A percentile compares a stretch with the other conserved stretches of the same genome.
Conservation (phyloP, 92 coral and sea anemone species). For the Micromussa lordhowensis region DNA sequence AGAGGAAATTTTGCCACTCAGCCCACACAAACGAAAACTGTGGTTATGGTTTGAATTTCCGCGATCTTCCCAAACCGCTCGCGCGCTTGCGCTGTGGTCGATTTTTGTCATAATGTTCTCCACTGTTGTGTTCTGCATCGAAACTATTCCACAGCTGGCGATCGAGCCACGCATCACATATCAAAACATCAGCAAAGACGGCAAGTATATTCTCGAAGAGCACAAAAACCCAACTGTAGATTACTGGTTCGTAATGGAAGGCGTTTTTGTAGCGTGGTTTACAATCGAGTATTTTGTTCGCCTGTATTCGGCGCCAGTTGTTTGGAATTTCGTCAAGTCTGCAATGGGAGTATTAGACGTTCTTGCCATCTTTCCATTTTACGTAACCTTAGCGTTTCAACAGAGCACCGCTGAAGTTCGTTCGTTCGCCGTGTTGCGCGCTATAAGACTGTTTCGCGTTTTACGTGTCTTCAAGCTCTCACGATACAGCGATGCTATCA, state of each 20-base stretch:
- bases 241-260: constrained; percentile 85
- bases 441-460: constrained; percentile 87
- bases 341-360: constrained; percentile 87
- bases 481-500: constrained; percentile 87
- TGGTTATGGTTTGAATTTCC: constrained; percentile 92
- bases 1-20: constrained; percentile 56
- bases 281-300: constrained; percentile 79
- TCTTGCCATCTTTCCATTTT: constrained; percentile 83
- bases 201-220: background rate
- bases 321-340: constrained; percentile 68
- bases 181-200: constrained; percentile 5
- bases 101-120: constrained; percentile 79
- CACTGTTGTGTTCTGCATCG: constrained; percentile 83
- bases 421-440: constrained; percentile 92
- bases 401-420: constrained; percentile 69
- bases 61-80: constrained; percentile 74
- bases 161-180: constrained; percentile 1
- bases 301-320: constrained; percentile 70
- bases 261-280: constrained; percentile 84
- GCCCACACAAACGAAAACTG: constrained; percentile 62
- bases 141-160: constrained; percentile 75
- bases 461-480: constrained; percentile 90
- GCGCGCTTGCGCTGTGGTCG: constrained; percentile 73
- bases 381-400: constrained; percentile 74
- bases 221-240: background rate